These are phyloP conservation scores for Stictonetta naevosa DNA, from an alignment of 2,113 vertebrate species.

Conservation along the genomic window DNA sequence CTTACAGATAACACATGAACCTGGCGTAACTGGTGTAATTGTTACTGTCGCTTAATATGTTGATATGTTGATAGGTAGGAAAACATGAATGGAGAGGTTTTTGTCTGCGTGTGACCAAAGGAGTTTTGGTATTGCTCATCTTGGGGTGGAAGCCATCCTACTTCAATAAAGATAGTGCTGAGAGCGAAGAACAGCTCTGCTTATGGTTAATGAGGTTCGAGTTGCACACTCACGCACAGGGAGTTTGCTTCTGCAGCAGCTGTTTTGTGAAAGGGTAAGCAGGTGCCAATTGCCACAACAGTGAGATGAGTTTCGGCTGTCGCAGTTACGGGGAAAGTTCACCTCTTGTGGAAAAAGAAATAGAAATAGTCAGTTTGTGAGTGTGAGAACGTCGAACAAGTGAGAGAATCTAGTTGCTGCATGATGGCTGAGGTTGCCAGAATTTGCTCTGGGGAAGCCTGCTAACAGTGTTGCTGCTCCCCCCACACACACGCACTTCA, in stretches of 20 bases:
- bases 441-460: background rate
- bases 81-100: background rate
- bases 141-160: background rate
- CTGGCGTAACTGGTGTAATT: background rate
- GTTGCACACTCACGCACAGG: background rate
- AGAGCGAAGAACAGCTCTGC: background rate
- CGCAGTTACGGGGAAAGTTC: background rate
- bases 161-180: background rate
- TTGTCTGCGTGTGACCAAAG: background rate
- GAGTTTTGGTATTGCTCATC: constrained; percentile 54
- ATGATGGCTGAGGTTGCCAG: background rate
- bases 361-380: background rate
- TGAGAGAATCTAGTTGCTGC: background rate
- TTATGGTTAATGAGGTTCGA: background rate
- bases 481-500: accelerated
- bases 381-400: background rate
- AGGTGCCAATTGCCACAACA: background rate
- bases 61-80: background rate
- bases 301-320: background rate
- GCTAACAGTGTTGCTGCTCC: background rate
- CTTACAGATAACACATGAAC: background rate
- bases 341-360: background rate
- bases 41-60: background rate
- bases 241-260: background rate
- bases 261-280: background rate